Evolutionary conservation across 2,113 vertebrate species (phyloP), one percentile per base, ranked within the genome.

Genomic region (Chamaea fasciata): DNA sequence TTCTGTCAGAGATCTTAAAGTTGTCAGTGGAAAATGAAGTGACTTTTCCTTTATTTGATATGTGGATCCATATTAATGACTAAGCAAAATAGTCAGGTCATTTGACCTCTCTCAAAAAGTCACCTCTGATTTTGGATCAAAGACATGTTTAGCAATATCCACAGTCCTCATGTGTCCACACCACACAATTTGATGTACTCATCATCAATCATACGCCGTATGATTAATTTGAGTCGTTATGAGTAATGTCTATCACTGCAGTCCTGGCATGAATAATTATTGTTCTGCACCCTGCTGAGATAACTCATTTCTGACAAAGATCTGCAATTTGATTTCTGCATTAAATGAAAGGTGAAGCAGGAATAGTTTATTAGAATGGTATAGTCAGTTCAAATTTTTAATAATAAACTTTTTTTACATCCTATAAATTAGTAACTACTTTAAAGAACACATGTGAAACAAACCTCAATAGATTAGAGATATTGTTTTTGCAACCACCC

Each of bases 211-310:
- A 97, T 63, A 93, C 80, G 90, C 37, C 50, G 78, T 94, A 84
- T 97, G 94, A 97, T 85, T 98, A 96, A 91, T 89, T 95, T 97
- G 95, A 97, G 88, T 96, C 57, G 64, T 95, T 93, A 85, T 95
- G 95, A 98, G 88, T 94, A 96, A 98, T 47, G 94, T 87, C 90
- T 97, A 86, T 94, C 95, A 96, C 73, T 2, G n/a, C 47, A 96
- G 75, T 91, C 78, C 71, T 89, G 49, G 87, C 57, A 96, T 94
- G 96, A 96, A 95, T 94, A 95, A 97, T 97, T 96, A 96, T 52
- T 90, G 76, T 82, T 95, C 94, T 91, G 76, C 76, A 92, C 67
- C 83, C 82, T 77, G 71, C 83, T 53, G 74, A 92, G 96, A 86
- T 91, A 97, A 94, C 76, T 94, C 95, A 62, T 88, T 97, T 93